These are phyloP conservation scores for Proisotoma minuta DNA, from an alignment of 2,888 invertebrate species.

Conservation along the genomic window DNA sequence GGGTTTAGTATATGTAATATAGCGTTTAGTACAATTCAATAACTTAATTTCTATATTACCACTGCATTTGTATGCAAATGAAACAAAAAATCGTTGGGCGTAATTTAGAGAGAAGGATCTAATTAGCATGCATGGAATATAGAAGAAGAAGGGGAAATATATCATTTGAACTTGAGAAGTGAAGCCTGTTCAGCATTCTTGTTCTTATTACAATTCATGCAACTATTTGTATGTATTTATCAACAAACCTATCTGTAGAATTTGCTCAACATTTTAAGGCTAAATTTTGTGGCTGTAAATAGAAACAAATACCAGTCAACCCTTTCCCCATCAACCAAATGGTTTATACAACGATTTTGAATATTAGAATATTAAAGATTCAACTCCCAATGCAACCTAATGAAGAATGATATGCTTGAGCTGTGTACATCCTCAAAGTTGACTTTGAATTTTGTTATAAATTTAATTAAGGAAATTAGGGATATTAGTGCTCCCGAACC, in stretches of 20 bases:
- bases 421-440: neutral
- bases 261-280: slow-evolving; percentile 4
- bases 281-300: too few species aligned
- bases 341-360: too few species aligned
- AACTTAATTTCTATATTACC: too few species aligned
- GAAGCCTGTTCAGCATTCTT: neutral
- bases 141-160: slow-evolving; percentile 20
- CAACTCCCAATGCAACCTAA: too few species aligned
- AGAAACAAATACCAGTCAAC: too few species aligned
- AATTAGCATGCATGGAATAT: slow-evolving; percentile 42
- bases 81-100: slow-evolving; percentile 31
- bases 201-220: neutral
- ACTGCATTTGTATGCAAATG: slow-evolving; percentile 18
- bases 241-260: too few species aligned
- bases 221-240: too few species aligned
- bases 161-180: slow-evolving; percentile 14
- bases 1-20: too few species aligned
- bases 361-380: too few species aligned
- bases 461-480: slow-evolving; percentile 46
- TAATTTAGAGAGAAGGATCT: slow-evolving; percentile 32
- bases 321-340: too few species aligned
- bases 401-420: neutral
- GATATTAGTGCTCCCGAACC: slow-evolving; percentile 37
- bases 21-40: too few species aligned
- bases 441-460: slow-evolving; percentile 16